A percentile compares a stretch with the other conserved stretches of the same genome.
phyloP scores from a whole-genome alignment of 2,113 vertebrate genomes.

The Limanda limanda region DNA sequence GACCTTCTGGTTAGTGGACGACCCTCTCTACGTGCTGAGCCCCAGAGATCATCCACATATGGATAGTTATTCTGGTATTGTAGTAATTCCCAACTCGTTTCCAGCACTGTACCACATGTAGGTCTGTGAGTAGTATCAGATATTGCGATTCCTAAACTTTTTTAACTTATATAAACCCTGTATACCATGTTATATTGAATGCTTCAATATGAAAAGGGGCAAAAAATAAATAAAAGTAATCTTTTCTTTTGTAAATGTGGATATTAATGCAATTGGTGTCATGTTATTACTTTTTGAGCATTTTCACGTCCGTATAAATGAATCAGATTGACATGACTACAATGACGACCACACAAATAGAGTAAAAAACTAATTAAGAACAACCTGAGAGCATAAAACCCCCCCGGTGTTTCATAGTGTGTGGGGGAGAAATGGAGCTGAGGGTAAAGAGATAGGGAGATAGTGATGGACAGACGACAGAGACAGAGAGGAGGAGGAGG shows the following conservation, averaged over 20 bases:
- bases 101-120: neutral
- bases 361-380: neutral
- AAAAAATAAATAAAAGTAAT: too few relatives aligned
- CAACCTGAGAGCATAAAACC: neutral
- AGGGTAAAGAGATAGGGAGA: neutral
- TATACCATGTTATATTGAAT: too few relatives aligned
- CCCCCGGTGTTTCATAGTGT: neutral
- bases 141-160: too few relatives aligned
- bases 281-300: neutral
- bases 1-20: neutral
- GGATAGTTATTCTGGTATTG: neutral
- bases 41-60: neutral
- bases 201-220: too few relatives aligned
- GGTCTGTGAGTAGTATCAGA: neutral
- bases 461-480: conserved; percentile 5
- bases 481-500: conserved; percentile 6
- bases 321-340: neutral
- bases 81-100: neutral
- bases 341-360: neutral
- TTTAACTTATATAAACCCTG: too few relatives aligned
- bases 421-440: neutral
- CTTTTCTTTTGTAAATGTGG: too few relatives aligned
- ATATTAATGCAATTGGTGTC: too few relatives aligned
- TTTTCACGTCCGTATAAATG: neutral
- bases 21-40: neutral